A percentile compares a stretch with the other conserved stretches of the same genome.
phyloP scores from a whole-genome alignment of 1,140 invertebrate genomes.

The Dufourea novaeangliae region DNA sequence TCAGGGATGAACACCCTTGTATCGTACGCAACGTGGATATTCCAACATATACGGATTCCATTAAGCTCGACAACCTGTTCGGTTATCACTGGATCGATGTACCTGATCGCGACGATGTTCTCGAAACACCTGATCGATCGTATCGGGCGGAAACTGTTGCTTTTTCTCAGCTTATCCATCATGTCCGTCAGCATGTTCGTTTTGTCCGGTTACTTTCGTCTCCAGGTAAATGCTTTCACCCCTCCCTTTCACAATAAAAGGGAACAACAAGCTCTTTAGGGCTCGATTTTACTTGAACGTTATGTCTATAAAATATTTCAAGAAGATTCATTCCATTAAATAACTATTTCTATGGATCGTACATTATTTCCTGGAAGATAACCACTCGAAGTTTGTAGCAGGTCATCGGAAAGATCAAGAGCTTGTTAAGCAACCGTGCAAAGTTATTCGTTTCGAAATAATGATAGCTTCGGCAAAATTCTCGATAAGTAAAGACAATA shows the following conservation, averaged over 20 bases:
- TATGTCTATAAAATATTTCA: too few species aligned
- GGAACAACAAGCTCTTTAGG: too few species aligned
- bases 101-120: constrained; percentile 78
- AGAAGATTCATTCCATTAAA: too few species aligned
- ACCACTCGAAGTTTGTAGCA: too few species aligned
- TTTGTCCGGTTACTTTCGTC: constrained; percentile 77
- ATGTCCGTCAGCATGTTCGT: constrained; percentile 78
- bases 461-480: too few species aligned
- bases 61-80: constrained; percentile 71
- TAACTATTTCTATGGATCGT: too few species aligned
- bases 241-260: background rate
- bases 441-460: too few species aligned
- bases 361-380: too few species aligned
- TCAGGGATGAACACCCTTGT: constrained; percentile 85
- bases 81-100: constrained; percentile 81
- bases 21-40: constrained; percentile 83
- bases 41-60: constrained; percentile 73
- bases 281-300: too few species aligned
- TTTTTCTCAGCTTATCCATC: constrained; percentile 79
- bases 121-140: constrained; percentile 80
- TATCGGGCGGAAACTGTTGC: constrained; percentile 81
- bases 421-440: too few species aligned
- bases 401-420: too few species aligned
- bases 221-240: constrained; percentile 59
- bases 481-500: too few species aligned